Evolutionary conservation across 2,113 vertebrate species (phyloP), one percentile per base, ranked within the genome.

Genomic region (Meriones unguiculatus): DNA sequence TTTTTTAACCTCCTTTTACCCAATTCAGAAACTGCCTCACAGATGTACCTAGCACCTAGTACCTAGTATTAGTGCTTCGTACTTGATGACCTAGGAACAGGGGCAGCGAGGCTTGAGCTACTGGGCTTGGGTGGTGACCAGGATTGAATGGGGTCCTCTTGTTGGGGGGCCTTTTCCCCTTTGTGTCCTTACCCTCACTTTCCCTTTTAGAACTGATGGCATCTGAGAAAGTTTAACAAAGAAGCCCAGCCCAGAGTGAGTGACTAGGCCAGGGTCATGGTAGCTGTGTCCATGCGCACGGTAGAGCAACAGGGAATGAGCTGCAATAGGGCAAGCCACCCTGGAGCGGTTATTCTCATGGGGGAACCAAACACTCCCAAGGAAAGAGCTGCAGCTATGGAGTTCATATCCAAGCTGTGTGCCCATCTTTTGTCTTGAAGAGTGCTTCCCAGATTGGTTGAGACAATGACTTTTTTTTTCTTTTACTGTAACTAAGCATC

Each of bases 401-500:
- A 32, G 30, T 69, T 64, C 67, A 13, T 69, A 38, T 38, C 62
- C 28, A 52, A 11, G 25, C 52, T 38, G 32, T 67, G 15, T 30
- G 13, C 35, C 13, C 0, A 2, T 87, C 70, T 80, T 88, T 70
- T 77, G 0, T 91, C 72, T 57, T 73, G 35, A 81, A 81, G 1
- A 28, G 30, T 64, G 35, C 38, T 84, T 86, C 93, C 59, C 38
- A 64, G 75, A 65, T 30, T 50, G 70, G 81, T 46, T 78, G 87
- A 84, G 76, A 17, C 52, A 69, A 10, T 15, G 8, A 14, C n/a
- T 1, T 6, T 62, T 70, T 59, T 30, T 65, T 64, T 46, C 25
- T 46, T 59, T 62, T 97, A 96, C 85, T 95, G 95, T 94, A 97
- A 96, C 95, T 97, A 97, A 96, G 93, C 93, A 93, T 92, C 94